These are phyloP conservation scores for Akabosia matsudoensis DNA, from an alignment of 1,140 invertebrate genomes.

Conservation along the genomic window DNA sequence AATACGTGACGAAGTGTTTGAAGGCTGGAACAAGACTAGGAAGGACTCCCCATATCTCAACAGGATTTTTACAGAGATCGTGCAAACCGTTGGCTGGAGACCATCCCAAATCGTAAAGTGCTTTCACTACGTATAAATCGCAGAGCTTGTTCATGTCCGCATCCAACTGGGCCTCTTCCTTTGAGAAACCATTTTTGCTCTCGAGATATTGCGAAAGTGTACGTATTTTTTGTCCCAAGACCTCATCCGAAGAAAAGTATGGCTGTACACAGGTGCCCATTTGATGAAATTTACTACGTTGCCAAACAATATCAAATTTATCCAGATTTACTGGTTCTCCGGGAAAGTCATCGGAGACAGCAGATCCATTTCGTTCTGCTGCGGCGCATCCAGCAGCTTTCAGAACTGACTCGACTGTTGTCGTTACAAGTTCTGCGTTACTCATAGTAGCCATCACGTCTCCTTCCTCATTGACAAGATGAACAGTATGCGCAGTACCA, in stretches of 20 bases:
- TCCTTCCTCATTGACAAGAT: not conserved
- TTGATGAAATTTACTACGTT: not conserved
- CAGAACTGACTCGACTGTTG: not conserved
- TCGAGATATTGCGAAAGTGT: not conserved
- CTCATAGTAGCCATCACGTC: not conserved
- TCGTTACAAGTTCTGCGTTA: not conserved
- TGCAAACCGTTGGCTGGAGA: not conserved
- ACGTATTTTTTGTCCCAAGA: not conserved
- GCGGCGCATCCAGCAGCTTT: not conserved
- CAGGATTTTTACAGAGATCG: not conserved
- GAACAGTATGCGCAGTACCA: not conserved
- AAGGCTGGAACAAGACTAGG: not conserved
- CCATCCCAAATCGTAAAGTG: not conserved
- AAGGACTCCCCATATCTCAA: not conserved
- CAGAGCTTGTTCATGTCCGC: not conserved
- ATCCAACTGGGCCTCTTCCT: not conserved
- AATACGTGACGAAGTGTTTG: not conserved
- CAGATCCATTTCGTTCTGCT: not conserved
- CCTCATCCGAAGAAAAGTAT: not conserved
- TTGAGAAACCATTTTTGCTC: not conserved
- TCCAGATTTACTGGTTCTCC: not conserved
- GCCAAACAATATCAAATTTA: not conserved
- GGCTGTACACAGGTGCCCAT: not conserved
- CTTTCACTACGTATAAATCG: not conserved
- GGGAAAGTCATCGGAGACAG: not conserved